A percentile compares a stretch with the other conserved stretches of the same genome.
Evolutionary conservation across 30 jellyfish, hydroid and myxozoan genomes (phyloP).

Genomic region (Sanderia malayensis): DNA sequence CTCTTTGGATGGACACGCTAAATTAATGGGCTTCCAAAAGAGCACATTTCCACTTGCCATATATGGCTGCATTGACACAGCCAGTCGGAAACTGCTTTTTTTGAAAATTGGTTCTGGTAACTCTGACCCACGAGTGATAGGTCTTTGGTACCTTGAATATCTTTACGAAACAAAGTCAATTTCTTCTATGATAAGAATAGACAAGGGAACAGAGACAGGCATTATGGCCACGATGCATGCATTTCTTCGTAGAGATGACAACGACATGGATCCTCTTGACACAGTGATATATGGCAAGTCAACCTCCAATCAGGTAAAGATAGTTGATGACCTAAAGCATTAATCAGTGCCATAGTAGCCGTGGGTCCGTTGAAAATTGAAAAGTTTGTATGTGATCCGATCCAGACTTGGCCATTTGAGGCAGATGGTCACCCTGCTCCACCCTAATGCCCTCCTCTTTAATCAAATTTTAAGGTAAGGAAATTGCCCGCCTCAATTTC

Average conservation of each 20-base stretch:
- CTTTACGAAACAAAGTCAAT: slow-evolving; percentile 16
- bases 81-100: slow-evolving; percentile 27
- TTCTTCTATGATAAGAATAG: slow-evolving; percentile 15
- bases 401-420: not conserved
- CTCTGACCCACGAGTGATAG: slow-evolving; percentile 30
- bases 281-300: slow-evolving; percentile 1
- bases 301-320: slow-evolving; percentile 1
- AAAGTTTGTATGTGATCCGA: not conserved
- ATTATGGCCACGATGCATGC: slow-evolving; percentile 48
- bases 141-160: slow-evolving; percentile 40
- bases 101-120: slow-evolving; percentile 3
- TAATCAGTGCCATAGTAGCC: slow-evolving; percentile 3
- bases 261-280: slow-evolving; percentile 20
- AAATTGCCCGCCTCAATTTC: not conserved
- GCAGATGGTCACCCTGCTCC: slow-evolving; percentile 3
- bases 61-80: slow-evolving; percentile 44
- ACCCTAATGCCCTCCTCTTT: not conserved
- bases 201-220: slow-evolving; percentile 48
- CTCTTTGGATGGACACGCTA: slow-evolving; percentile 3
- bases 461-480: not conserved
- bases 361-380: not conserved
- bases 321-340: not conserved
- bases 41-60: slow-evolving; percentile 29
- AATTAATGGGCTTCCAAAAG: slow-evolving; percentile 1
- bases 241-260: slow-evolving; percentile 4